These are phyloP conservation scores for Dorcus parallelipipedus DNA, from an alignment of 2,888 invertebrate species.

Conservation along the genomic window DNA sequence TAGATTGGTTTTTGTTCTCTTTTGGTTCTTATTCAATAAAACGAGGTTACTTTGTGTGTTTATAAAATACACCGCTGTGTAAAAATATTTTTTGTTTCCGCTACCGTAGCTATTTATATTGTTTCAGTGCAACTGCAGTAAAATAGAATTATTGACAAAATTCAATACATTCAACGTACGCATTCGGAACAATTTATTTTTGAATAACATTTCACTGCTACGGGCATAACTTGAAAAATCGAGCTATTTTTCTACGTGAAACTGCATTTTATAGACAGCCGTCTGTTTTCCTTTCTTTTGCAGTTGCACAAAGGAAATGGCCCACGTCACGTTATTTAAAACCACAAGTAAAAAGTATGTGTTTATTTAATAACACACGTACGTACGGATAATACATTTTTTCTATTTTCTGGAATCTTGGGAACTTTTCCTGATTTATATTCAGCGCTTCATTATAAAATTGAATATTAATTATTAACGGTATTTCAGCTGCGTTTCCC, in stretches of 20 bases:
- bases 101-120: not conserved
- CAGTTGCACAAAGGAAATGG: not conserved
- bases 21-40: too few relatives aligned
- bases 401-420: too few relatives aligned
- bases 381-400: not conserved
- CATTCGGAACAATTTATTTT: conserved; percentile 10
- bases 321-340: not conserved
- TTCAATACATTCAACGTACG: conserved; percentile 9
- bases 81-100: too few relatives aligned
- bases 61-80: too few relatives aligned
- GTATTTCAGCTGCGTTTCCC: too few relatives aligned
- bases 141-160: conserved; percentile 13
- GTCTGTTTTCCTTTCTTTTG: not conserved
- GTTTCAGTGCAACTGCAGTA: conserved; percentile 10
- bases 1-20: too few relatives aligned
- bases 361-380: not conserved
- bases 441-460: too few relatives aligned
- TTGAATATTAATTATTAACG: too few relatives aligned
- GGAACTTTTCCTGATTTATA: too few relatives aligned
- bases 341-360: not conserved
- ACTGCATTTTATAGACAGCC: not conserved
- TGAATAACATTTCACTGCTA: conserved; percentile 15
- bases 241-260: not conserved
- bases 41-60: too few relatives aligned
- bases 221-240: conserved; percentile 1